Conservation (phyloP, 2,797 vertebrate genomes). For the Pelochelys cantorii region DNA sequence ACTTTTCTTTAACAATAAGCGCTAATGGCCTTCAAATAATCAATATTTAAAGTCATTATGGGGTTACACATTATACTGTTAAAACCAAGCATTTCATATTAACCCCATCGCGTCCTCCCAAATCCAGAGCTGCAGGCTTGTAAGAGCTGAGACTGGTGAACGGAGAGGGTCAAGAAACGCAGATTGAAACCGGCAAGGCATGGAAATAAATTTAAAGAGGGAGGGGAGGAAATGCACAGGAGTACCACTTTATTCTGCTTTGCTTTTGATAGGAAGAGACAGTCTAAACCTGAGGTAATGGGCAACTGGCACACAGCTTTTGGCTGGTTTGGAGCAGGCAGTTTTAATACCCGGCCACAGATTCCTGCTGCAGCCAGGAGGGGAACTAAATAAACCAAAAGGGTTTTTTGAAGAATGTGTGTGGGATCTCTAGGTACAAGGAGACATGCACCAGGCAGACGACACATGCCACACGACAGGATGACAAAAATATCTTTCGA, state of each 20-base stretch:
- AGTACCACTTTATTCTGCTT: slow-evolving; percentile 61
- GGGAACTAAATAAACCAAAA: slow-evolving; percentile 42
- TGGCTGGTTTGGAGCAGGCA: neutral
- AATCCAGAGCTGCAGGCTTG: neutral
- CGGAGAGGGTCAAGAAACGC: slow-evolving; percentile 64
- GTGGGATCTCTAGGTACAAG: slow-evolving; percentile 50
- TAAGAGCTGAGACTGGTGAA: slow-evolving; percentile 37
- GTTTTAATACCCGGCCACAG: neutral
- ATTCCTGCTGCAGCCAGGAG: slow-evolving; percentile 8
- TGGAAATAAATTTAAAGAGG: slow-evolving; percentile 75
- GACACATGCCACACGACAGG: neutral
- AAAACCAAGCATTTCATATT: slow-evolving; percentile 78
- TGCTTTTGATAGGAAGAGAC: slow-evolving; percentile 69
- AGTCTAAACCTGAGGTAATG: slow-evolving; percentile 62
- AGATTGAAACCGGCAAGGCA: slow-evolving; percentile 67
- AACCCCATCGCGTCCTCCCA: slow-evolving; percentile 65
- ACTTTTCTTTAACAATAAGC: slow-evolving; percentile 98
- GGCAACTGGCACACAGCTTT: slow-evolving; percentile 50
- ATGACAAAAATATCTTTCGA: neutral
- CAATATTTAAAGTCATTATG: slow-evolving; percentile 93
- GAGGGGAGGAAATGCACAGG: slow-evolving; percentile 33
- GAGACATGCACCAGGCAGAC: neutral
- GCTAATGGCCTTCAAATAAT: slow-evolving; percentile 97
- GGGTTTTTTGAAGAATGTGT: slow-evolving; percentile 14
- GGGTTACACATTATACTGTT: slow-evolving; percentile 86